Evolutionary conservation across 2,113 vertebrate genomes (phyloP), one percentile per base, ranked within the genome.

Genomic region (Psittacula cyanocephala): DNA sequence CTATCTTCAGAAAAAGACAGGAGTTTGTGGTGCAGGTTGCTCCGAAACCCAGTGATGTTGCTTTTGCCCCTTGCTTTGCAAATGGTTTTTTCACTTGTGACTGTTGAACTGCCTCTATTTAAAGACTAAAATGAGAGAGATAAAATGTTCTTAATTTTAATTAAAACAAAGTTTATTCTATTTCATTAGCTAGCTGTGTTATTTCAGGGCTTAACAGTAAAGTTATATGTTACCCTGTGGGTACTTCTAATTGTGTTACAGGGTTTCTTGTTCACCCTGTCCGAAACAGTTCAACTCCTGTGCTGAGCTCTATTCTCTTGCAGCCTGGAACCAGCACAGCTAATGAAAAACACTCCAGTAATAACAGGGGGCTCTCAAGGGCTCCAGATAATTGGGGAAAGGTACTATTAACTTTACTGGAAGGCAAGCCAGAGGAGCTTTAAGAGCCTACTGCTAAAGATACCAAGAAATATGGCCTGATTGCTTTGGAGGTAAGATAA

Each of bases 111-210:
- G 60, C 92, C 27, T 23, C 71, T 20, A 37, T 93, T 96, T 97
- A 95, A 97, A 94, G 93, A 78, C 86, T 96, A 89, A 96, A 96
- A 83, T 37, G 92, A 97, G 95, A 93, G 86, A 96, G 93, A 96
- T 96, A 96, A 97, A 97, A 92, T 89, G 88, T 80, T 96, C 92
- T 96, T 97, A 95, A 97, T 96, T 97, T 97, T 97, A 97, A 97
- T 97, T 97, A 97, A 96, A 97, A 68, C 87, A 95, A 95, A 96
- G 85, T 97, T 96, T 96, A 87, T 96, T 95, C 93, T 96, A 92
- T 97, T 97, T 97, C 93, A 97, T 96, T 96, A 97, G 91, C 80
- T 88, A 62, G 71, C 60, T 3, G 3, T 97, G 95, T 97, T 97
- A 95, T 97, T 97, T 97, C 96, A 97, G 95, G 89, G 74, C 90